Conservation (phyloP, 2,113 vertebrate genomes). For the Dromas ardeola region DNA sequence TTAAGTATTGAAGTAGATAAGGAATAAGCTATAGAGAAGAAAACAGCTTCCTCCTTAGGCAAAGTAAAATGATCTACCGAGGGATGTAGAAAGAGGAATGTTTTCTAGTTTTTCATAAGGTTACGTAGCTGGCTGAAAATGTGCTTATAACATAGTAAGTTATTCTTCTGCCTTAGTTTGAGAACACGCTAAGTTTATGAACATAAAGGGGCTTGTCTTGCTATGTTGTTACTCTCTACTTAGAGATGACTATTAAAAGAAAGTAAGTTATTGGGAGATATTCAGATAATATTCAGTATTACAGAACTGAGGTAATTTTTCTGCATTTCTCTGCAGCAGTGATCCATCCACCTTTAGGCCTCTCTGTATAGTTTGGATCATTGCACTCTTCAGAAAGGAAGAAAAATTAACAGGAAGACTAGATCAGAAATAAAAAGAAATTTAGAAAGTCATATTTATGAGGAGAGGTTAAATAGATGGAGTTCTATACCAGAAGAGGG, state of each 20-base stretch:
- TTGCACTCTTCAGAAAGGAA: neutral
- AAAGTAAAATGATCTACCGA: neutral
- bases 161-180: neutral
- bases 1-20: neutral
- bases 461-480: neutral
- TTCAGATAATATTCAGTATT: neutral
- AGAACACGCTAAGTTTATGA: neutral
- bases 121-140: neutral
- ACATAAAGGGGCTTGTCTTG: neutral
- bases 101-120: neutral
- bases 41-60: neutral
- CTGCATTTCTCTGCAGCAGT: neutral
- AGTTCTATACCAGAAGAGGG: neutral
- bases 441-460: neutral
- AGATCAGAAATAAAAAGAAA: neutral
- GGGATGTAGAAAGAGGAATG: neutral
- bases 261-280: neutral
- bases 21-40: neutral
- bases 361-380: neutral
- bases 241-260: neutral
- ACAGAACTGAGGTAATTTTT: neutral
- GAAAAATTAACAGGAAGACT: neutral
- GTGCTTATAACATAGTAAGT: neutral
- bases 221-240: neutral
- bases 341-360: neutral